Conservation (phyloP, 2,797 vertebrate species). For the Apodemus agrarius region DNA sequence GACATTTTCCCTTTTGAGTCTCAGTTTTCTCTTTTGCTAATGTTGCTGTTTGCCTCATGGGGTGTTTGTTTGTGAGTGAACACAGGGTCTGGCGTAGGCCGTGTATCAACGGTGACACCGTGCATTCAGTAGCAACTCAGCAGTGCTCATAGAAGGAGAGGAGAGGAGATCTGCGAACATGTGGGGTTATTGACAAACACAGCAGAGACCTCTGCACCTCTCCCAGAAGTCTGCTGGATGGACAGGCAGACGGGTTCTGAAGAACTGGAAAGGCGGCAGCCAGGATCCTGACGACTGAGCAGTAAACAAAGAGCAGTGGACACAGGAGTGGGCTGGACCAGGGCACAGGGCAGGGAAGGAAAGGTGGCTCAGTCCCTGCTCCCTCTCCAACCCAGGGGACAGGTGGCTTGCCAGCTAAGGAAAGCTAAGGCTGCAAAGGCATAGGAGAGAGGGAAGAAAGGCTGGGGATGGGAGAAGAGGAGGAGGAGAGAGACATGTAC, state of each 20-base stretch:
- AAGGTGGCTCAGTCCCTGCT: not conserved
- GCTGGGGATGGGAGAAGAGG: too few species aligned
- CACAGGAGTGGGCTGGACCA: not conserved
- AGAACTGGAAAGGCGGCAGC: not conserved
- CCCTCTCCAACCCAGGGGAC: not conserved
- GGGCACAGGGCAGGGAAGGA: not conserved
- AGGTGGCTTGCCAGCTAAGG: not conserved
- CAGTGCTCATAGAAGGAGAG: not conserved
- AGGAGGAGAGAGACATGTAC: not conserved
- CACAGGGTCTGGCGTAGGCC: not conserved
- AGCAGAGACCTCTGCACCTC: not conserved
- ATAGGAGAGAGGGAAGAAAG: too few species aligned
- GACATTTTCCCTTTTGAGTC: not conserved
- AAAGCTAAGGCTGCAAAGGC: not conserved
- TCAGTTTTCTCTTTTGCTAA: not conserved
- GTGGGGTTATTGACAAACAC: not conserved
- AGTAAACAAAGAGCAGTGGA: not conserved
- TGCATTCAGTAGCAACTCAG: not conserved
- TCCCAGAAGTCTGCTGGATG: not conserved
- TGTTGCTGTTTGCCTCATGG: not conserved
- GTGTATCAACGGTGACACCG: fast-evolving
- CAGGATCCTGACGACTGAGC: not conserved
- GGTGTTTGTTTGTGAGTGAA: not conserved
- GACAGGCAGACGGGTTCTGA: not conserved
- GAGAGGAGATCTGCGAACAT: not conserved